phyloP scores from a whole-genome alignment of 2,888 invertebrate species.

The Mesochorus sp. region DNA sequence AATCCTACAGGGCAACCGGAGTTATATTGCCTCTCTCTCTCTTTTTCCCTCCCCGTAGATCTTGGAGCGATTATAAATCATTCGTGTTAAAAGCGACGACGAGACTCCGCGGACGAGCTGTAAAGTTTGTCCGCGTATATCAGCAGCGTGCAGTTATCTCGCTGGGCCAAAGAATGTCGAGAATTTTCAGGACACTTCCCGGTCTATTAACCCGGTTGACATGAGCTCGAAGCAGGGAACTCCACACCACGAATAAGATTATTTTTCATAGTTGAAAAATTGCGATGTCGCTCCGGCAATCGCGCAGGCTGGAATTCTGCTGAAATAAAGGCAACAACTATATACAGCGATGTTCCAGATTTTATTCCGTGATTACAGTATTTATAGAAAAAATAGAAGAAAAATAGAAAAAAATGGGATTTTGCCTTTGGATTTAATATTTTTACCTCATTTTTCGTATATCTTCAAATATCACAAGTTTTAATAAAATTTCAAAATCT shows the following conservation, averaged over 20 bases:
- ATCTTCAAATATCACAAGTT: too few species aligned
- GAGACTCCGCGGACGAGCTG: constrained; percentile 27
- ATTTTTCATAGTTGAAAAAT: constrained; percentile 25
- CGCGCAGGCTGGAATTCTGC: neutral
- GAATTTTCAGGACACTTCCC: constrained; percentile 53
- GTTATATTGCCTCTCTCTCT: constrained; percentile 20
- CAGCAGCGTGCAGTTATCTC: constrained; percentile 33
- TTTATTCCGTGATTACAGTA: too few species aligned
- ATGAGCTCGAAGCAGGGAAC: constrained; percentile 18
- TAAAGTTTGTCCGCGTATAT: neutral
- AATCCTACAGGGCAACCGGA: constrained; percentile 39
- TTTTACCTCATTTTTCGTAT: too few species aligned
- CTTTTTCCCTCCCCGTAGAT: constrained; percentile 23
- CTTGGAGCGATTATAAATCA: constrained; percentile 54
- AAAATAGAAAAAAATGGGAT: too few species aligned
- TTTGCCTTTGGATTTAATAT: too few species aligned
- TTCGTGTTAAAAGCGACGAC: constrained; percentile 44
- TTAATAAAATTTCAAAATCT: too few species aligned
- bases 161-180: constrained; percentile 42
- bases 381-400: too few species aligned
- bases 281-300: constrained; percentile 10
- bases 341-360: too few species aligned
- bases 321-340: neutral
- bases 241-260: neutral
- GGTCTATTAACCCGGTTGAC: constrained; percentile 56